Base-by-base conservation (phyloP, 2,888 invertebrate genomes). In the Leucoptera coffeella region DNA sequence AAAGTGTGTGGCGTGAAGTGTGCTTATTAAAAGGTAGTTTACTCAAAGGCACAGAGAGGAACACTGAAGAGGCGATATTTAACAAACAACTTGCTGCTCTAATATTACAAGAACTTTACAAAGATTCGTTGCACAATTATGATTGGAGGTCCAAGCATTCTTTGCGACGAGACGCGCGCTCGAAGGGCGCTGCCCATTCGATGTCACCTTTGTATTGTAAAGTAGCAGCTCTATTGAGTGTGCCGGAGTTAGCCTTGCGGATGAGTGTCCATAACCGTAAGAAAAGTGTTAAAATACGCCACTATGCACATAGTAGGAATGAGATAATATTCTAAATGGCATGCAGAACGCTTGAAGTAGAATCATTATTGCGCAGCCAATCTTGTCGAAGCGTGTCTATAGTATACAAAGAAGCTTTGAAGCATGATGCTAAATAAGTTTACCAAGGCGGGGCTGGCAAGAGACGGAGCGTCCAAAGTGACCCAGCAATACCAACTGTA, bases 291-390 rank as follows among this genome's bases (percentile, higher is more conserved):
- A 64, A 58, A n/a, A 45, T 55, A 60, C 56, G 61, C 60, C 61
- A 58, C 64, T 69, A 69, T 59, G 67, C 65, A 62, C 62, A 65
- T 60, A 59, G 54, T 54, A 62, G 58, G 67, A 53, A 69, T 67
- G 65, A 61, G 64, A 67, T 59, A 65, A 60, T 61, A 55, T 56
- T 69, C 69, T 69, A 69, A 69, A 62, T 65, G 65, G 65, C 67
- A 69, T 69, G 67, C 67, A 69, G 69, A 69, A 69, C 65, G 67
- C 65, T 67, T 69, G 69, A 65, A 67, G 64, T 69, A 64, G 59
- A 65, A 67, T 69, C 67, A 69, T 65, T 65, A 69, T 71, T 67
- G 69, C 64, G 67, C 67, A 67, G 69, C 67, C 69, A 67, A 67
- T 65, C 69, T 67, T 58, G 58, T 64, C 60, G 58, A 71, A 71